These are phyloP conservation scores for Celastrina argiolus DNA, from an alignment of 2,888 invertebrate species.

Conservation along the genomic window DNA sequence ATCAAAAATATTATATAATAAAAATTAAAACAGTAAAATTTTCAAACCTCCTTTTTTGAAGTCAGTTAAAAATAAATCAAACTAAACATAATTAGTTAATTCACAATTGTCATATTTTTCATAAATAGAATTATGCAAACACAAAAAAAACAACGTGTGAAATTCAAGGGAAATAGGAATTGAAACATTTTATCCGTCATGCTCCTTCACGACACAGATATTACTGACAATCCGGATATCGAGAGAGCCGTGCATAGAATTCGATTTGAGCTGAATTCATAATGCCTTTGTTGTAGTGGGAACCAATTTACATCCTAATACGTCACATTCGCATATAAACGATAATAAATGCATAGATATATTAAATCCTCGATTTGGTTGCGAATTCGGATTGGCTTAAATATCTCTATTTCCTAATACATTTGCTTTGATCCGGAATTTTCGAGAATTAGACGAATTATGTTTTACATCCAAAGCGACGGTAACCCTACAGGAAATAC, in stretches of 20 bases:
- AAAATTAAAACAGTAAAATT: too few species aligned
- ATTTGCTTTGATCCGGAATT: background rate
- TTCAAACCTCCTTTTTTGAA: too few species aligned
- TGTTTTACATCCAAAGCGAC: background rate
- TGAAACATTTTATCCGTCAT: conserved; percentile 7
- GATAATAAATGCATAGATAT: conserved; percentile 10
- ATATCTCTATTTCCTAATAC: background rate
- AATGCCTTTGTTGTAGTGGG: conserved; percentile 20
- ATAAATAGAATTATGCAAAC: too few species aligned
- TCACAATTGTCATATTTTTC: too few species aligned
- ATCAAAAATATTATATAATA: too few species aligned
- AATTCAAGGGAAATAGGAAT: background rate
- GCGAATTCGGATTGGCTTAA: background rate
- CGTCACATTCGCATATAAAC: conserved; percentile 21
- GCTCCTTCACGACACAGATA: conserved; percentile 1
- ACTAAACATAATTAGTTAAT: too few species aligned
- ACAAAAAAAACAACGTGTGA: background rate
- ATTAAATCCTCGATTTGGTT: conserved; percentile 2
- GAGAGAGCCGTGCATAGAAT: conserved; percentile 19
- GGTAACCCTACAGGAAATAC: background rate
- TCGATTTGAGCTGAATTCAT: conserved; percentile 19
- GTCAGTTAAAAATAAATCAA: too few species aligned
- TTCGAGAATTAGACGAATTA: background rate
- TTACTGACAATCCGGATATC: conserved; percentile 9
- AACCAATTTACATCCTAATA: conserved; percentile 21